phyloP scores from a whole-genome alignment of 1,140 invertebrate species.

The Cydia fagiglandana region DNA sequence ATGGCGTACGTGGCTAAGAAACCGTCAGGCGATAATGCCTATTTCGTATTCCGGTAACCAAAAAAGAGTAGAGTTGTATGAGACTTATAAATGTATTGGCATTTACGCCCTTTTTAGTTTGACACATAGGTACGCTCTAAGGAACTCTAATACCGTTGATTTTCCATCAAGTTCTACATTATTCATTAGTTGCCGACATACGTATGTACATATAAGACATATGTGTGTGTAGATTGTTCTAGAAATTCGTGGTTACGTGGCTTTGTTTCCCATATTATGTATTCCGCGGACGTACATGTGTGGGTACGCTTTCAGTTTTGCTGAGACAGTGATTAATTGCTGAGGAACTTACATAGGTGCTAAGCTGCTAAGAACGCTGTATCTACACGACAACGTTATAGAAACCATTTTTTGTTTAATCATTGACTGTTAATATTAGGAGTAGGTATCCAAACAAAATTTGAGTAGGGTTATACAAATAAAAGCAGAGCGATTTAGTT shows the following conservation, averaged over 20 bases:
- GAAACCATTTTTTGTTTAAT: constrained; percentile 37
- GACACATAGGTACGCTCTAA: background rate
- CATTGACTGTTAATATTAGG: background rate
- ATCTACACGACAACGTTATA: constrained; percentile 34
- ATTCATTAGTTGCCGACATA: constrained; percentile 28
- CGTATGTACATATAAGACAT: background rate
- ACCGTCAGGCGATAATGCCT: background rate
- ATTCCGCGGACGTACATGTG: constrained; percentile 67
- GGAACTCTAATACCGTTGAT: constrained; percentile 13
- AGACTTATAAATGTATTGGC: background rate
- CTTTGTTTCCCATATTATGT: constrained; percentile 75
- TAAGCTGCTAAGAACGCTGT: background rate
- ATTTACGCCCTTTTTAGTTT: background rate
- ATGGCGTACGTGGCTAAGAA: background rate
- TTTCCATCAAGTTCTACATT: constrained; percentile 27
- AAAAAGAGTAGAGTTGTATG: background rate
- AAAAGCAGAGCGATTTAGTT: too few relatives aligned
- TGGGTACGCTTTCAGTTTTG: constrained; percentile 34
- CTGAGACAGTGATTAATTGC: constrained; percentile 27
- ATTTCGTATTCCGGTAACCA: background rate
- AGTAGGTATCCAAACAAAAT: too few relatives aligned
- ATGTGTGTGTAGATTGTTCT: constrained; percentile 34
- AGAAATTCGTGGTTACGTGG: constrained; percentile 67
- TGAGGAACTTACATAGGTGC: background rate
- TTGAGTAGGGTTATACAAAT: too few relatives aligned